Conservation (phyloP, 2,888 invertebrate genomes). For the Drosophila demipolita region DNA sequence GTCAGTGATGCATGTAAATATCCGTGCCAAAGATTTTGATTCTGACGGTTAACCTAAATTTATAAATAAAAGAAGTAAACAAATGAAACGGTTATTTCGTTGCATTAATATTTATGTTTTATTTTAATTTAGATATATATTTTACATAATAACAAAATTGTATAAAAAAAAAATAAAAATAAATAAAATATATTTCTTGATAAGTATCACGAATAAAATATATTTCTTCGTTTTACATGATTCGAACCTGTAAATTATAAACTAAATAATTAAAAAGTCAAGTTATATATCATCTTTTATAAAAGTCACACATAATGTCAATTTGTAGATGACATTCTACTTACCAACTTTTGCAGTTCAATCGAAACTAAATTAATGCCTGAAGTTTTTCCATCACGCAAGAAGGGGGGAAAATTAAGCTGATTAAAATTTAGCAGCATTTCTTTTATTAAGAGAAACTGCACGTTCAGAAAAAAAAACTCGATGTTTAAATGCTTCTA, state of each 20-base stretch:
- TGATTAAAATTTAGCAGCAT: constrained; percentile 1
- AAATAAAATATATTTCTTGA: background rate
- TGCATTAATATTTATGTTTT: background rate
- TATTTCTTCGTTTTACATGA: background rate
- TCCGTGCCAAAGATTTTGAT: background rate
- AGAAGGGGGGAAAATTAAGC: background rate
- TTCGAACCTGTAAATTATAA: no score
- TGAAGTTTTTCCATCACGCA: background rate
- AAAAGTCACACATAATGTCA: background rate
- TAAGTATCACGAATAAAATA: background rate
- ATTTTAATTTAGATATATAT: background rate
- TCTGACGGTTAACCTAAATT: background rate
- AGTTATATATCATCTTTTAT: background rate
- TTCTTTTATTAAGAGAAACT: background rate
- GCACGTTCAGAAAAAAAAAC: background rate
- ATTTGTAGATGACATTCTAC: background rate
- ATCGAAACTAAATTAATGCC: background rate
- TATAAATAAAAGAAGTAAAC: background rate
- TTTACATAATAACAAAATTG: background rate
- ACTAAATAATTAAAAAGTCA: background rate
- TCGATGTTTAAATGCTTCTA: background rate
- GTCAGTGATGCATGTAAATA: constrained; percentile 5
- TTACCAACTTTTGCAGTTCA: background rate
- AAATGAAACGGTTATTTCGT: background rate
- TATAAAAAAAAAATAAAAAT: background rate